phyloP scores from a whole-genome alignment of 2,113 vertebrate species.

The Neofelis nebulosa region DNA sequence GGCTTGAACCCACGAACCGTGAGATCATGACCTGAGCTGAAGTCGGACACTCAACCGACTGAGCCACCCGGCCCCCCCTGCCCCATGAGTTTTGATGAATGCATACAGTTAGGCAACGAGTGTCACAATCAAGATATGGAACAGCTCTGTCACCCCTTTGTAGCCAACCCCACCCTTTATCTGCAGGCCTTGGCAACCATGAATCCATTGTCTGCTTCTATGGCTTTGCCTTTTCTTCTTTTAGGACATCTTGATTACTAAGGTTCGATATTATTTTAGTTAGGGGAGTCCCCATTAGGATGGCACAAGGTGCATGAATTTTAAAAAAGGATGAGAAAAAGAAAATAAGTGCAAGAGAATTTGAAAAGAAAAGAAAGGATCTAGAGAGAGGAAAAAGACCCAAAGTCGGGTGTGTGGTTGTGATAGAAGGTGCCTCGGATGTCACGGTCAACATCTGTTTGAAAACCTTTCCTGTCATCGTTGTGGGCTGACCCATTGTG shows the following conservation, averaged over 20 bases:
- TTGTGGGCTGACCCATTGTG: neutral
- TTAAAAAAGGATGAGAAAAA: neutral
- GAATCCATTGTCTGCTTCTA: neutral
- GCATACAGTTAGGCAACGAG: neutral
- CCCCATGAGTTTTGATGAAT: neutral
- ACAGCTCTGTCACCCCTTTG: neutral
- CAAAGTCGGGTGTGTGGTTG: neutral
- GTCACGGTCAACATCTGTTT: neutral
- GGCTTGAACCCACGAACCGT: too few relatives aligned
- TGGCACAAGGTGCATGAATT: neutral
- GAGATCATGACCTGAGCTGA: too few relatives aligned
- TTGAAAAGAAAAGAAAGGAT: neutral
- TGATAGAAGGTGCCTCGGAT: neutral
- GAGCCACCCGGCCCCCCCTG: too few relatives aligned
- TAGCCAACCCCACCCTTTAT: neutral
- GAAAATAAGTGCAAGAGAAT: neutral
- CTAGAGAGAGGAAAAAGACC: neutral
- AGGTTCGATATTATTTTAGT: neutral
- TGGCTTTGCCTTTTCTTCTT: neutral
- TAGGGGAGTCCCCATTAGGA: neutral
- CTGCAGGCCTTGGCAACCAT: neutral
- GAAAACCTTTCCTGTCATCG: neutral
- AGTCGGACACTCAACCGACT: too few relatives aligned
- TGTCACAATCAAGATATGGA: neutral
- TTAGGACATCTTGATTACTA: neutral